phyloP scores from a whole-genome alignment of 2,113 vertebrate species.

The Osmerus mordax region DNA sequence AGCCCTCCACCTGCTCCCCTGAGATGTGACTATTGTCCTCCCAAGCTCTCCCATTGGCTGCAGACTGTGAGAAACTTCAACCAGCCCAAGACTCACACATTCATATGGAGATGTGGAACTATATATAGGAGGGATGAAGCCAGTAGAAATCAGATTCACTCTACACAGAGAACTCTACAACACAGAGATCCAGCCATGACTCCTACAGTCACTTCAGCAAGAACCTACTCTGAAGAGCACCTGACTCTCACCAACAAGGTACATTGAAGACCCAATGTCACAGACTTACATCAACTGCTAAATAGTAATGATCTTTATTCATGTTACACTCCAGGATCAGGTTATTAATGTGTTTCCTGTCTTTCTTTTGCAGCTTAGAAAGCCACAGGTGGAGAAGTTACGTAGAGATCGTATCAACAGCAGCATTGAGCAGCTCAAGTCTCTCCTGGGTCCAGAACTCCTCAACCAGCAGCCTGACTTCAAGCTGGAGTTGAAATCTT shows the following conservation, averaged over 20 bases:
- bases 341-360: slow-evolving; percentile 3
- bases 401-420: slow-evolving; percentile 48
- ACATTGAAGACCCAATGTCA: slow-evolving; percentile 2
- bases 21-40: slow-evolving; percentile 35
- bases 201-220: slow-evolving; percentile 32
- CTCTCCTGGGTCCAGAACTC: slow-evolving; percentile 40
- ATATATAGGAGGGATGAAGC: too few species aligned
- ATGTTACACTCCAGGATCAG: not conserved
- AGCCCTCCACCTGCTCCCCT: slow-evolving; percentile 42
- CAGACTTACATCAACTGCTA: not conserved
- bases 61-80: slow-evolving; percentile 52
- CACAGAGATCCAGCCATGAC: slow-evolving; percentile 43
- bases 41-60: slow-evolving; percentile 38
- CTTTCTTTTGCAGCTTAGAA: slow-evolving; percentile 18
- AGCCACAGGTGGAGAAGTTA: slow-evolving; percentile 39
- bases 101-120: slow-evolving; percentile 43
- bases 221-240: slow-evolving; percentile 31
- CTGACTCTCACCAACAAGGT: slow-evolving; percentile 40
- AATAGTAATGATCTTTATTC: not conserved
- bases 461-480: slow-evolving; percentile 30
- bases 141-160: slow-evolving; percentile 21
- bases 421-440: slow-evolving; percentile 48
- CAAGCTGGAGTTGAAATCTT: slow-evolving; percentile 51
- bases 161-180: slow-evolving; percentile 27
- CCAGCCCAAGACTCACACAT: slow-evolving; percentile 47